Evolutionary conservation across 1,140 invertebrate genomes (phyloP).

Genomic region (Temnothorax longispinosus): DNA sequence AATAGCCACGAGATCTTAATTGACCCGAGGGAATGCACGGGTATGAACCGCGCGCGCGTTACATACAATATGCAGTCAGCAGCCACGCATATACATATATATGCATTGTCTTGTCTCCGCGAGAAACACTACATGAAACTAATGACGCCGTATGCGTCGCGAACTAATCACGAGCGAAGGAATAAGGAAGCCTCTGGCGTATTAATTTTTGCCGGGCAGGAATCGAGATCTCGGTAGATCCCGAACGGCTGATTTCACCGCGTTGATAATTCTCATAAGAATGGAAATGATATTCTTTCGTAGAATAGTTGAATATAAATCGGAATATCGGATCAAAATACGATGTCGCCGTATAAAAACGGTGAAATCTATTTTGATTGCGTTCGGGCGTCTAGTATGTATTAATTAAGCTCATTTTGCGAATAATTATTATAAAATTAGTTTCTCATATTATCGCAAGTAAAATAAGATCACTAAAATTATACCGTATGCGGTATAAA

Average conservation of each 20-base stretch:
- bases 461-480: background rate
- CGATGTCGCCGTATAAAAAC: background rate
- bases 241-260: background rate
- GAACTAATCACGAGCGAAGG: constrained; percentile 46
- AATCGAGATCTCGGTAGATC: background rate
- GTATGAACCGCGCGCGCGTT: constrained; percentile 61
- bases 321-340: background rate
- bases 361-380: background rate
- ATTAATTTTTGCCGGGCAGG: background rate
- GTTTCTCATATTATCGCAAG: background rate
- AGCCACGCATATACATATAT: background rate
- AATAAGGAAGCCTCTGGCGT: background rate
- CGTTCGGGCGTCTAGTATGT: background rate
- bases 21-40: constrained; percentile 76
- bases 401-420: background rate
- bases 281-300: constrained; percentile 23
- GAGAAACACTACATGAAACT: constrained; percentile 44
- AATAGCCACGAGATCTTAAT: constrained; percentile 78
- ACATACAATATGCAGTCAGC: constrained; percentile 62
- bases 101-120: constrained; percentile 35
- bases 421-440: background rate
- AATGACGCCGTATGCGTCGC: constrained; percentile 51
- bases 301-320: constrained; percentile 40
- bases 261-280: background rate
- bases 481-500: background rate